Conservation (phyloP, 2,113 vertebrate genomes). For the Dromiciops gliroides region DNA sequence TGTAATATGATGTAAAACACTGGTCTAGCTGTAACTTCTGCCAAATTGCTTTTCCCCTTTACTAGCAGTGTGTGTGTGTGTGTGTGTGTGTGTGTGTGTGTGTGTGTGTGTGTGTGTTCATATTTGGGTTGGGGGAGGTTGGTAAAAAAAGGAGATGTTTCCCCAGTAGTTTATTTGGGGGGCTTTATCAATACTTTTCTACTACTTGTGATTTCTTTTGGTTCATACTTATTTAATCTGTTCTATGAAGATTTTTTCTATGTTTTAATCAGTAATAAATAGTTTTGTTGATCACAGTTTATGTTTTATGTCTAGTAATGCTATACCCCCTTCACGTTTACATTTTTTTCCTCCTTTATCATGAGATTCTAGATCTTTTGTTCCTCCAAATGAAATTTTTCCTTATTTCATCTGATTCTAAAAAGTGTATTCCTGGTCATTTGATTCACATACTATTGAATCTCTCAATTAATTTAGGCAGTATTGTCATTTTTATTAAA, state of each 20-base stretch:
- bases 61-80: too few species aligned
- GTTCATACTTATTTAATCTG: not conserved
- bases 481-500: not conserved
- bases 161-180: not conserved
- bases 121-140: too few species aligned
- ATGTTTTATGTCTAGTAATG: not conserved
- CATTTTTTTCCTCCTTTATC: not conserved
- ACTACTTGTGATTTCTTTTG: not conserved
- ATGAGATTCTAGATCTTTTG: not conserved
- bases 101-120: too few species aligned
- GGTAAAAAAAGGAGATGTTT: not conserved
- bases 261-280: not conserved
- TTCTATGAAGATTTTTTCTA: not conserved
- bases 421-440: not conserved
- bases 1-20: not conserved
- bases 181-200: not conserved
- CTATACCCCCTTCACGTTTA: not conserved
- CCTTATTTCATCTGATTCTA: not conserved
- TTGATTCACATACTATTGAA: not conserved
- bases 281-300: not conserved
- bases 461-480: not conserved
- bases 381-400: not conserved
- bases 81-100: too few species aligned
- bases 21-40: not conserved
- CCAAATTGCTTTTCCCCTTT: not conserved